Conservation (phyloP, 2,797 vertebrate genomes). For the Pitangus sulphuratus region DNA sequence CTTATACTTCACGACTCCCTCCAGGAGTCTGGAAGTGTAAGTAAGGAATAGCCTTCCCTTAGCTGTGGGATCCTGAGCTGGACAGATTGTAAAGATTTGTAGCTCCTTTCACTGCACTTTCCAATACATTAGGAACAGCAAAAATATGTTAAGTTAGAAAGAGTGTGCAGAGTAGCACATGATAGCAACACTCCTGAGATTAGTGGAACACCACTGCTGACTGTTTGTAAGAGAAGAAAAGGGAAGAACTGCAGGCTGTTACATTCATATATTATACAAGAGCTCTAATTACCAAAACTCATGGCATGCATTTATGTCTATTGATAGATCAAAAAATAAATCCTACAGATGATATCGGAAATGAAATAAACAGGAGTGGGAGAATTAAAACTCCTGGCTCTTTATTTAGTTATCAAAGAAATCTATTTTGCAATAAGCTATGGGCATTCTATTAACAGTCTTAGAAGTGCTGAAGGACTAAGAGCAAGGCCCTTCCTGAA, state of each 20-base stretch:
- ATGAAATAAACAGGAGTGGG: background rate
- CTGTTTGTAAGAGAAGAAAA: background rate
- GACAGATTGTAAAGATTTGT: background rate
- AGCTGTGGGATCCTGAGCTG: background rate
- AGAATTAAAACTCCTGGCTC: background rate
- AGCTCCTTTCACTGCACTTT: background rate
- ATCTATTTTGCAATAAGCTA: conserved; percentile 2
- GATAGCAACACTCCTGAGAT: background rate
- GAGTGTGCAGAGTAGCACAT: background rate
- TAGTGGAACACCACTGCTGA: background rate
- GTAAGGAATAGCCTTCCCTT: background rate
- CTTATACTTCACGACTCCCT: background rate
- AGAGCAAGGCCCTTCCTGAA: background rate
- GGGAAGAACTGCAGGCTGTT: background rate
- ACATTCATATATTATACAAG: background rate
- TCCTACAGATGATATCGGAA: background rate
- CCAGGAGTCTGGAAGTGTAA: background rate
- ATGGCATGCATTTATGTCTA: background rate
- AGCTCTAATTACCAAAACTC: background rate
- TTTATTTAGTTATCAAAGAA: conserved; percentile 40
- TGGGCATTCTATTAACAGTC: background rate
- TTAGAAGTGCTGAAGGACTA: background rate
- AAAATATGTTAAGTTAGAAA: background rate
- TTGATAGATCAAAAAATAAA: background rate
- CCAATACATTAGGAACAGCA: background rate